Evolutionary conservation across 2,797 vertebrate species (phyloP).

Genomic region (Enoplosus armatus): DNA sequence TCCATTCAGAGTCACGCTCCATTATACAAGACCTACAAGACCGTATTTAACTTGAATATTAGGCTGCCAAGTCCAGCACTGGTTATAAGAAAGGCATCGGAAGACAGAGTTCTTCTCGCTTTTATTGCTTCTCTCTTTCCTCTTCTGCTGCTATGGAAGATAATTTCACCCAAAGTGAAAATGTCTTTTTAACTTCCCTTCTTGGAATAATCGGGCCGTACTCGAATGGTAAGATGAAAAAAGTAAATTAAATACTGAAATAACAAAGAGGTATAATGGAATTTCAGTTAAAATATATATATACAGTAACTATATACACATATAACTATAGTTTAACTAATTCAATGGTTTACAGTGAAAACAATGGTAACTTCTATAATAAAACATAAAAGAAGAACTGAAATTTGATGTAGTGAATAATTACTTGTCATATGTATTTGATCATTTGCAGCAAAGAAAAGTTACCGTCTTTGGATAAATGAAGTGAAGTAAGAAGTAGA

Average conservation of each 20-base stretch:
- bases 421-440: not conserved
- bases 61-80: constrained; percentile 13
- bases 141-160: not conserved
- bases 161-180: constrained; percentile 7
- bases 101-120: constrained; percentile 3
- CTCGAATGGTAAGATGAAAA: not conserved
- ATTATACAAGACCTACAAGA: constrained; percentile 28
- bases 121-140: not conserved
- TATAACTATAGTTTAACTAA: not conserved
- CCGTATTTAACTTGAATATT: constrained; percentile 34
- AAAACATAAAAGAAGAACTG: not conserved
- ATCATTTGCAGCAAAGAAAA: not conserved
- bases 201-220: not conserved
- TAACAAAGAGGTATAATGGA: not conserved
- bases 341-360: not conserved
- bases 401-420: not conserved
- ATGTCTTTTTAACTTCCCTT: not conserved
- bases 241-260: not conserved
- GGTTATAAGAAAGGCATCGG: not conserved
- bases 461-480: not conserved
- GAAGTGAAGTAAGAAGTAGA: not conserved
- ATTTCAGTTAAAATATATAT: not conserved
- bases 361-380: too few relatives aligned
- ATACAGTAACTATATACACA: not conserved
- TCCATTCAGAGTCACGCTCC: constrained; percentile 39